Evolutionary conservation across 2,888 invertebrate species (phyloP).

Genomic region (Ichneumoninae sp.): DNA sequence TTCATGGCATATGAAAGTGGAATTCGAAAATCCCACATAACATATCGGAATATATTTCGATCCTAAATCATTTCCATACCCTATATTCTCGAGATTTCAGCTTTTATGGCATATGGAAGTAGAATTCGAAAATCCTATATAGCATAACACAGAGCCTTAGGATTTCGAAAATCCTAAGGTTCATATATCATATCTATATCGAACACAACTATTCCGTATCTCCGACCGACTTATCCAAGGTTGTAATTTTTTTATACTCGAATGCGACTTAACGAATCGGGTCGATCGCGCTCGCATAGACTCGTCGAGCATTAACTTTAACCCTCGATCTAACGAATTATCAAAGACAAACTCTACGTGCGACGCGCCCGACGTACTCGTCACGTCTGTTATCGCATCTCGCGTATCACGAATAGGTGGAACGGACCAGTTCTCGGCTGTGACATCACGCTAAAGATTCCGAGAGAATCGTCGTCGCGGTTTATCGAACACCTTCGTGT

Average conservation of each 20-base stretch:
- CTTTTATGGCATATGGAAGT: too few relatives aligned
- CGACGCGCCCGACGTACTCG: not conserved
- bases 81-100: not conserved
- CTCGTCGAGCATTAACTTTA: not conserved
- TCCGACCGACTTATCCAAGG: not conserved
- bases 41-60: too few relatives aligned
- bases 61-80: too few relatives aligned
- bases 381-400: constrained; percentile 32
- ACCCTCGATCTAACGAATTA: not conserved
- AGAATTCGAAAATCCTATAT: not conserved
- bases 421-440: constrained; percentile 21
- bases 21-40: too few relatives aligned
- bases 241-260: not conserved
- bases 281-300: not conserved
- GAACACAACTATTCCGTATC: not conserved
- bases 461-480: constrained; percentile 43
- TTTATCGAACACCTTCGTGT: constrained; percentile 38
- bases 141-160: not conserved
- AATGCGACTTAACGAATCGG: not conserved
- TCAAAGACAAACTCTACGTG: not conserved
- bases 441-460: constrained; percentile 64
- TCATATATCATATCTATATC: not conserved
- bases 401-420: constrained; percentile 3
- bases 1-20: not conserved
- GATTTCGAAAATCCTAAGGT: not conserved